Conservation (phyloP, 2,113 vertebrate genomes). For the Podarcis muralis region DNA sequence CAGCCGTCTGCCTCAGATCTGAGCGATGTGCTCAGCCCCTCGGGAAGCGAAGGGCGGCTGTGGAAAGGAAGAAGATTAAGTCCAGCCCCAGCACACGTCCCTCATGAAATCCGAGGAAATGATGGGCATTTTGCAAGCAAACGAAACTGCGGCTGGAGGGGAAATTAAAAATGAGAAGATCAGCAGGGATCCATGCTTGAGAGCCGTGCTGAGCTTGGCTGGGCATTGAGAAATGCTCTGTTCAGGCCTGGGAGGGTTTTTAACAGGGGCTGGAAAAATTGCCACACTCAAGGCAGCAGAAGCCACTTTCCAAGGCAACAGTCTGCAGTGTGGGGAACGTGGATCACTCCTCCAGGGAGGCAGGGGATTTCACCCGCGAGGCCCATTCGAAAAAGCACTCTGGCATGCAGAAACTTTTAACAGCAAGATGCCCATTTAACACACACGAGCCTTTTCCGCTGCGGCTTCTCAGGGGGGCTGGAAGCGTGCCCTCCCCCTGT, state of each 20-base stretch:
- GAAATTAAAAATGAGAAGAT: slow-evolving; percentile 37
- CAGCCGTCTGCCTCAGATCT: not conserved
- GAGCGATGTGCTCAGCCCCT: not conserved
- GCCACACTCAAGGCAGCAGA: slow-evolving; percentile 29
- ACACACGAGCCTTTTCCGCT: not conserved
- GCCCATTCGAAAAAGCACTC: not conserved
- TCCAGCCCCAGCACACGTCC: fast-evolving
- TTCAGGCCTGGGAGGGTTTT: slow-evolving; percentile 50
- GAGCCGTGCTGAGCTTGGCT: slow-evolving; percentile 56
- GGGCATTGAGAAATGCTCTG: slow-evolving; percentile 61
- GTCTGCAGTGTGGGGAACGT: slow-evolving; percentile 2
- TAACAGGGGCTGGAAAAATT: slow-evolving; percentile 42
- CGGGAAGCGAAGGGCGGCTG: not conserved
- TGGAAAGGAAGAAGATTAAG: not conserved
- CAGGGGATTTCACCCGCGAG: not conserved
- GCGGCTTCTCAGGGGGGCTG: not conserved
- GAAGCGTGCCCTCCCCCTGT: not conserved
- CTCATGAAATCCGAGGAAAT: not conserved
- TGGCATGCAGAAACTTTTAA: fast-evolving
- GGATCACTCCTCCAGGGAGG: not conserved
- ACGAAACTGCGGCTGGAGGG: slow-evolving; percentile 49
- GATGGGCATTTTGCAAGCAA: slow-evolving; percentile 17
- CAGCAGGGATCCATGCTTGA: slow-evolving; percentile 48
- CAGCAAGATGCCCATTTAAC: not conserved
- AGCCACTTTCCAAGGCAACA: not conserved